Base-by-base conservation (phyloP, 2,797 vertebrate species). In the Fundulus diaphanus region DNA sequence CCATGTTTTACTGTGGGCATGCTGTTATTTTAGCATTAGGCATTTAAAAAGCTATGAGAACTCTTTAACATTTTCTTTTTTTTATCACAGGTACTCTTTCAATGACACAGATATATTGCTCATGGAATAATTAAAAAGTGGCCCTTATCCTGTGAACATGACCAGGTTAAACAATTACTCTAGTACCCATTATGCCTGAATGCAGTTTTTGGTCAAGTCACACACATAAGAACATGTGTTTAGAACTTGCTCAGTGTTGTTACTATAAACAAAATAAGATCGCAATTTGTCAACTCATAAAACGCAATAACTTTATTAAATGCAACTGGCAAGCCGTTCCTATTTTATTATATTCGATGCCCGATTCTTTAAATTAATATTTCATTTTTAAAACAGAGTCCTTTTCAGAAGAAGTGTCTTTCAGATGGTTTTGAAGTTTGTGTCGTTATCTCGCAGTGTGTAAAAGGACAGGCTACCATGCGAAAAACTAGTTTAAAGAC, bases 391-490 rank as follows among this genome's bases (percentile, higher is more conserved):
- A 57, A 59, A 59, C 16, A 31, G 20, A 6, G 16, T 18, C 3
- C 5, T 22, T 51, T 20, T 51, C 22, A 51, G 12, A 44, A 13
- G 49, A 51, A 51, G 5, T 12, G 18, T 11, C 22, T 37, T 57
- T 63, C 69, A 59, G n/a, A 76, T 13, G 27, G 63, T 51, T 73
- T 59, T 48, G 9, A 79, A 74, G 70, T 78, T 29, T 29, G 76
- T 35, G 71, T 78, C 54, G 57, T 73, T 59, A 65, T 65, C 37
- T 27, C 63, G 71, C 29, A 18, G 56, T 68, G 68, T 37, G 35
- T 18, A 67, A 77, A 67, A 27, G 20, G 51, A 69, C 44, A 46
- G 51, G 7, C 46, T 11, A 33, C 68, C 75, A 68, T 72, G 70
- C 51, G 68, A 70, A 42, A 71, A 67, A 78, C 74, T 37, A n/a